These are phyloP conservation scores for Epicauta chinensis DNA, from an alignment of 1,140 invertebrate species.

Conservation along the genomic window DNA sequence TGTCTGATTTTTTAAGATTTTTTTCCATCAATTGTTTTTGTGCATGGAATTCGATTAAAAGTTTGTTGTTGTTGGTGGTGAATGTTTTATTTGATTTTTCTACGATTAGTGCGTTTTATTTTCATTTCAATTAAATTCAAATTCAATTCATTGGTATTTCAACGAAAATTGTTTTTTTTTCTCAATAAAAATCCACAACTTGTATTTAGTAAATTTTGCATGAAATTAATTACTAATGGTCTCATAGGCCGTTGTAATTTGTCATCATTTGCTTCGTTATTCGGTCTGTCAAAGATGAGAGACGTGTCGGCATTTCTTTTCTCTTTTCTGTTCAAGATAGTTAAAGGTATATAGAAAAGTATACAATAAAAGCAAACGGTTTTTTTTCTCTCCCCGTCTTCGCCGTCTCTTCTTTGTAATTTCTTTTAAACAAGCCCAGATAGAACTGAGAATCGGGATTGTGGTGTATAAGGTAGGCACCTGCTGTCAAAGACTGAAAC, in stretches of 20 bases:
- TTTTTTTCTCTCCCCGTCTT: background rate
- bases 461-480: conserved; percentile 18
- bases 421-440: conserved; percentile 11
- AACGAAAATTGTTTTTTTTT: conserved; percentile 15
- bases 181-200: conserved; percentile 15
- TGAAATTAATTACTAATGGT: conserved; percentile 7
- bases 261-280: conserved; percentile 30
- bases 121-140: no score
- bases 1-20: no score
- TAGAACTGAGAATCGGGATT: conserved; percentile 1
- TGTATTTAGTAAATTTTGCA: conserved; percentile 11
- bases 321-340: background rate
- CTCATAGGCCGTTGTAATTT: conserved; percentile 28
- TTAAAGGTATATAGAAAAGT: conserved; percentile 8
- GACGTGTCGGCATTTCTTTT: background rate
- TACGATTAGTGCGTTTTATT: no score
- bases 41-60: no score
- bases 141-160: no score
- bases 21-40: no score
- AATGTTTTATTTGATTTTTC: no score
- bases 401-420: conserved; percentile 11
- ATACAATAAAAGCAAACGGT: background rate
- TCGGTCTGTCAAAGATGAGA: conserved; percentile 18
- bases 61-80: no score
- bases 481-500: conserved; percentile 24